Conservation (phyloP, 2,113 vertebrate species). For the Xerus inauris region DNA sequence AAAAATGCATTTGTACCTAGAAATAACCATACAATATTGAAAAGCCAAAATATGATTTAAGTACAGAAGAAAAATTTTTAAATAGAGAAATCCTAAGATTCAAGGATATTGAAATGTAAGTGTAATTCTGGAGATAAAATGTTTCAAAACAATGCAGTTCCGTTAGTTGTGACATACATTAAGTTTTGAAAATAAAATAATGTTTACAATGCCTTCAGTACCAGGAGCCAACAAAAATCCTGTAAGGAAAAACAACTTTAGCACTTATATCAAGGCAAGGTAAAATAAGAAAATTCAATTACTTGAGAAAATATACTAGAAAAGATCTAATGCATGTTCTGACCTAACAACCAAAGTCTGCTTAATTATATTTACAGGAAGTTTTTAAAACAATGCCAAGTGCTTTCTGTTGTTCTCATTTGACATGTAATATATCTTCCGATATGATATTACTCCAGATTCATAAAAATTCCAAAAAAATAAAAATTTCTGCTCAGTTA, state of each 20-base stretch:
- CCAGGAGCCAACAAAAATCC: not conserved
- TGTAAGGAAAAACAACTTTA: not conserved
- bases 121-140: not conserved
- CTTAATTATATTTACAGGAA: not conserved
- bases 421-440: not conserved
- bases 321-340: not conserved
- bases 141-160: not conserved
- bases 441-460: not conserved
- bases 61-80: not conserved
- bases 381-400: not conserved
- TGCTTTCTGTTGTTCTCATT: not conserved
- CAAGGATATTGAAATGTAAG: not conserved
- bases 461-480: slow-evolving; percentile 2
- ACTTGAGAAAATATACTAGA: not conserved
- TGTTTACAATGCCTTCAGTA: not conserved
- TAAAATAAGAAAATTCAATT: not conserved
- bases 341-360: not conserved
- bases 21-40: not conserved
- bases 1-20: not conserved
- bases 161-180: not conserved
- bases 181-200: not conserved
- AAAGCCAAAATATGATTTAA: not conserved
- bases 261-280: not conserved
- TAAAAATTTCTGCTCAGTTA: not conserved
- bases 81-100: not conserved